phyloP scores from a whole-genome alignment of 1,140 invertebrate genomes.

The Acromyrmex echinatior region DNA sequence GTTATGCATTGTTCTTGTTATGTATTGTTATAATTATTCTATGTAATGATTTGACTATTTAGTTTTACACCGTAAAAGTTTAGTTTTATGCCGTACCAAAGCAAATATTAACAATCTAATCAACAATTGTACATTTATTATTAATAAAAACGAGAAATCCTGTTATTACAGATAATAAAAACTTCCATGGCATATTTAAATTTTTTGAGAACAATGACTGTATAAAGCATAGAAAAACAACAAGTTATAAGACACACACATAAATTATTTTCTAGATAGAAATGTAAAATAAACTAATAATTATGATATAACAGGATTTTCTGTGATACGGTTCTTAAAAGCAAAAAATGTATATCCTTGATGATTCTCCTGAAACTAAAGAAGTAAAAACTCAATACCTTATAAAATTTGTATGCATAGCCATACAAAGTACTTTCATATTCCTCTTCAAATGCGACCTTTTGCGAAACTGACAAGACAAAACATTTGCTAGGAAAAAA shows the following conservation, averaged over 20 bases:
- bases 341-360: neutral
- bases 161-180: slow-evolving; percentile 63
- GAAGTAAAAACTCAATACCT: neutral
- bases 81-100: neutral
- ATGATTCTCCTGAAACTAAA: neutral
- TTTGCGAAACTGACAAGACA: neutral
- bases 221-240: neutral
- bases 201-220: slow-evolving; percentile 50
- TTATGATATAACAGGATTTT: neutral
- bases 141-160: neutral
- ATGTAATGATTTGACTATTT: neutral
- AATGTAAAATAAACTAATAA: slow-evolving; percentile 31
- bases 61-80: neutral
- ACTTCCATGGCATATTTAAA: slow-evolving; percentile 65
- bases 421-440: neutral
- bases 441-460: neutral
- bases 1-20: neutral
- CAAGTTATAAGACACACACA: neutral
- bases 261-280: slow-evolving; percentile 12
- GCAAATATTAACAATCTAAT: too few species aligned
- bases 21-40: neutral
- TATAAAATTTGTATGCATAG: neutral
- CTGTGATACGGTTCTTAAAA: neutral
- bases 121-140: too few species aligned
- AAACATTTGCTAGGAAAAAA: neutral